Evolutionary conservation across 2,888 invertebrate genomes (phyloP).

Genomic region (Napeogenes sylphis): DNA sequence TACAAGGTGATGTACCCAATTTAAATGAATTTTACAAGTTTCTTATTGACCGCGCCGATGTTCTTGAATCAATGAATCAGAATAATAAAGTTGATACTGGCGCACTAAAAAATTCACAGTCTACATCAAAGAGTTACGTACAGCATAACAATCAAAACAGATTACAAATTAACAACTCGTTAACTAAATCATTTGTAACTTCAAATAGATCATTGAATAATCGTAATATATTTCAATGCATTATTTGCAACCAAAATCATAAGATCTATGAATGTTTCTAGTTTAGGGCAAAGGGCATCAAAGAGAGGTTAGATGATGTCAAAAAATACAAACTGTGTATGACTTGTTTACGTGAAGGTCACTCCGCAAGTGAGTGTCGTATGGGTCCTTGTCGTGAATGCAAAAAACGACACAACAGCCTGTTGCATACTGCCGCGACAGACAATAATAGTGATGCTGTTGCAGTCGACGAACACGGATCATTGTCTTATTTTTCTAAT

Average conservation of each 20-base stretch:
- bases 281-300: constrained; percentile 22
- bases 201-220: constrained; percentile 14
- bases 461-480: constrained; percentile 8
- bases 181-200: constrained; percentile 2
- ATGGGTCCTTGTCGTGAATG: constrained; percentile 23
- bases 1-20: constrained; percentile 18
- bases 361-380: constrained; percentile 20
- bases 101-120: neutral
- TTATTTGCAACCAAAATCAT: constrained; percentile 22
- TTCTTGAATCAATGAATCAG: constrained; percentile 5
- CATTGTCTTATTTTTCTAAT: no score
- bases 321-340: constrained; percentile 25
- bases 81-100: no score
- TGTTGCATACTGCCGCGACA: constrained; percentile 26
- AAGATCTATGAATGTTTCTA: constrained; percentile 27
- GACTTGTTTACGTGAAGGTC: constrained; percentile 29
- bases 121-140: no score
- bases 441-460: neutral
- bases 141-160: neutral
- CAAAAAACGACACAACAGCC: constrained; percentile 23
- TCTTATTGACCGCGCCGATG: neutral
- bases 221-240: constrained; percentile 6
- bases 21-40: constrained; percentile 26
- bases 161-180: neutral
- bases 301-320: constrained; percentile 18